These are phyloP conservation scores for Mormyrus proboscirostris DNA, from an alignment of 2,797 vertebrate genomes.

Conservation along the genomic window DNA sequence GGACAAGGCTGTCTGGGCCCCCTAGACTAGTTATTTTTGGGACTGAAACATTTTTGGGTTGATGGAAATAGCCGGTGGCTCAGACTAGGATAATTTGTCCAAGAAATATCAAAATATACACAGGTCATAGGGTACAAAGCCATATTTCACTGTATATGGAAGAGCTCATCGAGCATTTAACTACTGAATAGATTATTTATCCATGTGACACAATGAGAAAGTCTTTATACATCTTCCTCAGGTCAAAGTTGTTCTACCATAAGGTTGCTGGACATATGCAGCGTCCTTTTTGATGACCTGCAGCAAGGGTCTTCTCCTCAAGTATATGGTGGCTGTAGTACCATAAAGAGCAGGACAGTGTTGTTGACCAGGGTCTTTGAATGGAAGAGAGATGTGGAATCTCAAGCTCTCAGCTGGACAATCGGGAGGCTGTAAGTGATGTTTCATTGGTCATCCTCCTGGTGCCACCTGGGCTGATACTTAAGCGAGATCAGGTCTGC, in stretches of 20 bases:
- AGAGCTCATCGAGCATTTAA: not conserved
- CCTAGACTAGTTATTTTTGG: conserved; percentile 11
- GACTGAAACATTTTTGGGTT: conserved; percentile 6
- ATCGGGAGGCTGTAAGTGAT: not conserved
- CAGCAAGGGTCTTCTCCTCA: not conserved
- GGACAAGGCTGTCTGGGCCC: conserved; percentile 1
- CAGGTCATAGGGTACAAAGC: not conserved
- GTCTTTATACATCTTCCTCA: not conserved
- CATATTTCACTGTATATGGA: not conserved
- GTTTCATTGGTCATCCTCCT: not conserved
- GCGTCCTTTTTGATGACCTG: not conserved
- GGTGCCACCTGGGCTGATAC: not conserved
- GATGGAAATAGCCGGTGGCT: not conserved
- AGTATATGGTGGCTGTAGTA: too few species aligned
- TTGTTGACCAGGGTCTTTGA: not conserved
- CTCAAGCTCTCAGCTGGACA: not conserved
- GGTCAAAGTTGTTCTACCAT: not conserved
- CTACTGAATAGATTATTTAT: not conserved
- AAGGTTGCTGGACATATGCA: not conserved
- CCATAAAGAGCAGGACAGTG: not conserved
- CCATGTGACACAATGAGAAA: not conserved
- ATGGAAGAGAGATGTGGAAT: not conserved
- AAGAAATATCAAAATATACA: conserved; percentile 9
- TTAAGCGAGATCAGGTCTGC: not conserved
- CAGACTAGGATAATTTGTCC: not conserved